phyloP scores from a whole-genome alignment of 2,888 invertebrate genomes.

The Agrotis ipsilon region DNA sequence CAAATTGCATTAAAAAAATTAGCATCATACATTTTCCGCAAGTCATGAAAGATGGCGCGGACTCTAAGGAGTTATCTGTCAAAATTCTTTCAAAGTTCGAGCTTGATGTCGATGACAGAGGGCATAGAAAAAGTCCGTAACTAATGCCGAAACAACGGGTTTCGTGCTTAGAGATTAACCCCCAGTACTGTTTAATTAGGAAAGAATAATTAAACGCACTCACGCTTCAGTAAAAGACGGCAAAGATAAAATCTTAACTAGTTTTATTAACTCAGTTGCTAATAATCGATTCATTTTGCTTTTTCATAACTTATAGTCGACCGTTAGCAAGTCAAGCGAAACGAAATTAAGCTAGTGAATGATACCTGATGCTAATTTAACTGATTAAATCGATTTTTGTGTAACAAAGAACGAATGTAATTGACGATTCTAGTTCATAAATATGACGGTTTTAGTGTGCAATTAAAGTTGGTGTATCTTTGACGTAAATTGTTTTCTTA shows the following conservation, averaged over 20 bases:
- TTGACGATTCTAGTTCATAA: slow-evolving; percentile 26
- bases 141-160: too few species aligned
- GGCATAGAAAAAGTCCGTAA: too few species aligned
- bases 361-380: slow-evolving; percentile 41
- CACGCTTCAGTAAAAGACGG: background rate
- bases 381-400: slow-evolving; percentile 48
- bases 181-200: too few species aligned
- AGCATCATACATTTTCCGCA: too few species aligned
- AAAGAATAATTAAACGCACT: background rate
- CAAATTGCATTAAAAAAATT: too few species aligned
- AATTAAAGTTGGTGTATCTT: slow-evolving; percentile 17
- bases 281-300: slow-evolving; percentile 31
- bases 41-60: too few species aligned
- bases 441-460: slow-evolving; percentile 30
- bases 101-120: too few species aligned
- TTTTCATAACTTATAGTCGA: slow-evolving; percentile 32
- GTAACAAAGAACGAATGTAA: slow-evolving; percentile 43
- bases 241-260: slow-evolving; percentile 16
- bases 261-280: slow-evolving; percentile 24
- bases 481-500: slow-evolving; percentile 43
- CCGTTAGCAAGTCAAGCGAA: slow-evolving; percentile 25
- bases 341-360: slow-evolving; percentile 24
- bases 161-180: too few species aligned
- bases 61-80: too few species aligned
- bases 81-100: too few species aligned